Base-by-base conservation (phyloP, 1,140 invertebrate species). In the Pogonus chalceus region DNA sequence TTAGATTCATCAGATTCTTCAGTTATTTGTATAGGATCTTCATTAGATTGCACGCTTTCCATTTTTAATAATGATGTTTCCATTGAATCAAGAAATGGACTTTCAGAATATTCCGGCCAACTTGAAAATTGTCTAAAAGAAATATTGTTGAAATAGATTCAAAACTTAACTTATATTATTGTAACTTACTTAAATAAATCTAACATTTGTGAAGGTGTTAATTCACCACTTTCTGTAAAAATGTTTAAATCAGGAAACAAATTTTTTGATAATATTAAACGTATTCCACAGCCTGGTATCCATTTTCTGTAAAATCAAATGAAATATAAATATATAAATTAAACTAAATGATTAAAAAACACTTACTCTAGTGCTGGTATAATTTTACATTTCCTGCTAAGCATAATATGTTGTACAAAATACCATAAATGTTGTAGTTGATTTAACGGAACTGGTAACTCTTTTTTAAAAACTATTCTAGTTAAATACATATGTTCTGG, bases 211-310 rank as follows among this genome's bases (percentile, higher is more conserved):
- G 21, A 12, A 2, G 47, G 14, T 14, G 20, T 24, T 2, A 49
- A 4, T 49, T 49, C 14, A 49, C 47, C 47, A 23, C 21, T 23
- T 49, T 49, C 9, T 23, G 47, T 49, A 14, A 23, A 49, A 23
- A 49, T 49, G 7, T 18, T 22, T 9, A 49, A 14, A 49, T 49
- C 23, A 22, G 20, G 20, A 49, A 16, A 49, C 10, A 9, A 14
- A 23, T 49, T 12, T 49, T 23, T 49, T 7, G 47, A 20, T 14
- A 23, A 2, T 23, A 49, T 49, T 14, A 49, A 49, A 14, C 18
- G 1, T 2, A 22, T 23, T 49, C 47, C 47, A 49, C 35, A 79
- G 63, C 53, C 77, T 74, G 55, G 77, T 75, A 59, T 74, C 76
- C 24, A 79, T 71, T 59, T 74, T 67, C 76, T 79, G 49, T 1